Base-by-base conservation (phyloP, 2,888 invertebrate genomes). In the Caradrina kadenii region DNA sequence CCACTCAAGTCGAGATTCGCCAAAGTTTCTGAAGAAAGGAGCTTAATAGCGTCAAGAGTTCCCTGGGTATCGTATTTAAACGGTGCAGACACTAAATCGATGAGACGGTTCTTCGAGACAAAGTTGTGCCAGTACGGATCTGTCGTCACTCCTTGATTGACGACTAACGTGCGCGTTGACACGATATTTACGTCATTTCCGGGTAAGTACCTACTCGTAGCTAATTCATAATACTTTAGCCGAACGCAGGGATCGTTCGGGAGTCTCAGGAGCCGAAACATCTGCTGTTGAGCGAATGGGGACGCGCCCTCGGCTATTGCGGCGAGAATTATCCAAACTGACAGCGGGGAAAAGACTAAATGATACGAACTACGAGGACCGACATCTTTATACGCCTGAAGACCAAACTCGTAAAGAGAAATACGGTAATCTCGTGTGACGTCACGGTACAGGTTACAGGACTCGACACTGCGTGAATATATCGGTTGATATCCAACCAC, bases 1-100 rank as follows among this genome's bases (percentile, higher is more conserved):
- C 77, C 77, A 64, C 52, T 70, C 22, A 81, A 63, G 67, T 81
- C 63, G 13, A 58, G 26, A 59, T 59, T 67, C 53, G 52, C 11
- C 52, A 55, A 64, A 45, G 59, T 63, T 39, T 48, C 31, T 22
- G 17, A 48, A 49, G 72, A 58, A 45, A 77, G 42, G 39, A 35
- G 19, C 21, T 50, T 79, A 56, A 81, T 79, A 52, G 53, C 31
- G 48, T 56, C 61, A 58, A 77, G 55, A 19, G 69, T 45, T 61
- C 49, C 56, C 56, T 35, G 45, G 52, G 72, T 68, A 26, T 69
- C 53, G 19, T 56, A 55, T 45, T 55, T 58, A 11, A 69, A 31
- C 17, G 72, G 63, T 45, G 35, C 48, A 13, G 65, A 56, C 49
- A 15, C 22, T 61, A 81, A 45, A 49, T 76, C 59, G 55, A 79